Evolutionary conservation across 2,113 vertebrate species (phyloP).

Genomic region (Spheniscus mendiculus): DNA sequence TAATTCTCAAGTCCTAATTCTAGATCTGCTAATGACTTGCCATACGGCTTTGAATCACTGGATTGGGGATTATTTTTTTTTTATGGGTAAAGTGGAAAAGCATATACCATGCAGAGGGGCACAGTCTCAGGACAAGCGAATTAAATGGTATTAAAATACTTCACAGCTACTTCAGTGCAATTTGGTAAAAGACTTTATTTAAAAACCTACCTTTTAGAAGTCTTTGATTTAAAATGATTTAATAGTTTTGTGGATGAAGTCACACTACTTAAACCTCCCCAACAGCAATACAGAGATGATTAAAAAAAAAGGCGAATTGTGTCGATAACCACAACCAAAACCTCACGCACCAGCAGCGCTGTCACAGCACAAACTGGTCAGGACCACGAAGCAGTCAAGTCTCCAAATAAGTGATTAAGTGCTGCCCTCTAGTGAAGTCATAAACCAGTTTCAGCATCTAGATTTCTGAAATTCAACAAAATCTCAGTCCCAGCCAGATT

Average conservation of each 20-base stretch:
- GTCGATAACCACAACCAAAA: neutral
- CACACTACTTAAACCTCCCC: neutral
- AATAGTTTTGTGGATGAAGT: neutral
- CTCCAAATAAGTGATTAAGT: neutral
- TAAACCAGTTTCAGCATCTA: neutral
- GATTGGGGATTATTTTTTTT: neutral
- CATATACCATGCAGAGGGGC: neutral
- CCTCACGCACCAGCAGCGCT: neutral
- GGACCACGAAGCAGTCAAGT: rapidly evolving
- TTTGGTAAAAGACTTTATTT: neutral
- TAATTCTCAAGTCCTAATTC: neutral
- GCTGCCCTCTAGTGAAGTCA: constrained; percentile 56
- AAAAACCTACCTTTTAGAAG: neutral
- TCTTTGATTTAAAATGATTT: neutral
- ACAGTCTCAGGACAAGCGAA: neutral
- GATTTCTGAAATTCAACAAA: neutral
- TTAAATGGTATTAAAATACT: neutral
- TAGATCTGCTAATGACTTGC: neutral
- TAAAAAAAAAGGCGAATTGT: neutral
- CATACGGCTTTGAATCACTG: neutral
- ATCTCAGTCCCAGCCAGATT: neutral
- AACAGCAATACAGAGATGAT: neutral
- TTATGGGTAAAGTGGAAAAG: neutral
- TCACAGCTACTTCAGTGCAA: neutral
- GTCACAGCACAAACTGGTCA: neutral